Base-by-base conservation (phyloP, 2,113 vertebrate genomes). In the Corvus moneduloides region DNA sequence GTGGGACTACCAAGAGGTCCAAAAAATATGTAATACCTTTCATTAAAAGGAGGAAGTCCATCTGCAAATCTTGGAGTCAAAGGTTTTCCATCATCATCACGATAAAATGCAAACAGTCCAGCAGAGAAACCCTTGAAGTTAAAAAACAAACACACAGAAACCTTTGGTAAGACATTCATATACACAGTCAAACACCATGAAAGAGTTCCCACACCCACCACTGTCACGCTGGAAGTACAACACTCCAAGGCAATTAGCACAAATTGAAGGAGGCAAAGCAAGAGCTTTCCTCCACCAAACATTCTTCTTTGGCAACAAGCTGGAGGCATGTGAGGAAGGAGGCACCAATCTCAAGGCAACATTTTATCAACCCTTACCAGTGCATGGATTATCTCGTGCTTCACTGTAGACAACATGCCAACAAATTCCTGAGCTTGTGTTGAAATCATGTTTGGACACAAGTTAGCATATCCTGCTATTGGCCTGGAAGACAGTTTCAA, bases 401-500 rank as follows among this genome's bases (percentile, higher is more conserved):
- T 99, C 88, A 99, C 99, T 13, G 99, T 99, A 79, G 99, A 99
- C 54, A 99, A 97, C 99, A 99, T 99, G 88, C 99, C 99, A 77
- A 98, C 54, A 81, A 99, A 99, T 88, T 99, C 99, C 97, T 99
- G 99, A 93, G 99, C 97, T 97, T 99, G 98, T 0, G 98, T 99
- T 64, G 99, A 99, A 98, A 99, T 99, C 99, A 99, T 99, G 68
- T 98, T 98, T 87, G 99, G 99, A 98, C 99, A 99, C 94, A 99
- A 98, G 97, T 99, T 99, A 84, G 99, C 99, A 92, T 99, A 99
- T 83, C 99, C 99, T 90, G 99, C 99, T 91, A 99, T 97, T 27
- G 99, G 99, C 87, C 99, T 99, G 94, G n/a, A 92, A 96, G 56
- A 95, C 1, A 93, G 73, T 69, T 88, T 68, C 63, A 24, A 73